Percentiles rank a stretch among this genome's conserved stretches.
These are phyloP conservation scores for Solea senegalensis DNA, from an alignment of 2,113 vertebrate species.

Conservation along the genomic window DNA sequence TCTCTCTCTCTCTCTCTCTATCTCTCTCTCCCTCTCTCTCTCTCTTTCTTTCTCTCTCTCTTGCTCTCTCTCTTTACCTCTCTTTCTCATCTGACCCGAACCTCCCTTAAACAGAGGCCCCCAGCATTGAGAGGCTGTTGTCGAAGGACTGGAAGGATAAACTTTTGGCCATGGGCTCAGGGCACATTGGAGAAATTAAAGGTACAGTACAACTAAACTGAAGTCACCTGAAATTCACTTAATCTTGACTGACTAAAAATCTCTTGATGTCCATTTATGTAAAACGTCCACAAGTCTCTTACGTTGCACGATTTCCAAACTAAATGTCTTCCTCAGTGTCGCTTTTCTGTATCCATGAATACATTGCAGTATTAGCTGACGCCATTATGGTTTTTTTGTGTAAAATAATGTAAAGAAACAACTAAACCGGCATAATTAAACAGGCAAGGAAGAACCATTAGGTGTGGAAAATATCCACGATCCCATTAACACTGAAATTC, in stretches of 20 bases:
- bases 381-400: background rate
- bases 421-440: no score
- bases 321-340: background rate
- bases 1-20: constrained; percentile 75
- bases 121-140: constrained; percentile 98
- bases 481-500: background rate
- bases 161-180: constrained; percentile 99
- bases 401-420: no score
- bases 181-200: constrained; percentile 99
- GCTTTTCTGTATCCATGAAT: background rate
- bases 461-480: background rate
- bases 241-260: constrained; percentile 2
- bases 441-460: background rate
- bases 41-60: constrained; percentile 21
- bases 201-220: constrained; percentile 77
- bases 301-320: no score
- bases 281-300: background rate
- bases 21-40: constrained; percentile 80
- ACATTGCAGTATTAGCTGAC: background rate
- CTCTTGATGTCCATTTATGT: background rate
- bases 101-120: constrained; percentile 86
- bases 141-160: constrained; percentile 99
- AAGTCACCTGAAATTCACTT: constrained; percentile 1
- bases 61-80: constrained; percentile 75
- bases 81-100: constrained; percentile 38